A percentile compares a stretch with the other conserved stretches of the same genome.
Conservation (phyloP, 2,113 vertebrate species). For the Amia ocellicauda region DNA sequence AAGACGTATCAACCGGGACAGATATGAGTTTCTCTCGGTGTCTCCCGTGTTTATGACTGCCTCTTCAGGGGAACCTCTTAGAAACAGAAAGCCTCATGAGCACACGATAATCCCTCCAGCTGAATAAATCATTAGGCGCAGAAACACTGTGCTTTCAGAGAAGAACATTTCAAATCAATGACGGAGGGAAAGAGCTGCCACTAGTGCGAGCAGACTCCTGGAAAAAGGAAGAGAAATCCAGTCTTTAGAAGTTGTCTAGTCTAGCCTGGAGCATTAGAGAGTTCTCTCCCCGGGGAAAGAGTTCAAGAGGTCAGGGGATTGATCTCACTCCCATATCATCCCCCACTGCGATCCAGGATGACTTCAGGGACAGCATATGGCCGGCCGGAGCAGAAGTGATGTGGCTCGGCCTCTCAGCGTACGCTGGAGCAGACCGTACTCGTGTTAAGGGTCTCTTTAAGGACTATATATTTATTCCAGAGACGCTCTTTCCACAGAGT, state of each 20-base stretch:
- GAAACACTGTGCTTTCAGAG: not conserved
- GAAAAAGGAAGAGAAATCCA: not conserved
- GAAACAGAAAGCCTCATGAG: not conserved
- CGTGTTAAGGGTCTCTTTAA: too few species aligned
- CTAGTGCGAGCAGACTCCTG: not conserved
- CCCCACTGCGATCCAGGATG: not conserved
- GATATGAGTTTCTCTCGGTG: not conserved
- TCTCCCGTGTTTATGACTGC: not conserved
- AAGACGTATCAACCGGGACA: too few species aligned
- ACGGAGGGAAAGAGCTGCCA: not conserved
- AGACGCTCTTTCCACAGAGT: too few species aligned
- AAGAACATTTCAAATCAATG: not conserved
- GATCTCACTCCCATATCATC: not conserved
- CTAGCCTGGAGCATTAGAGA: not conserved
- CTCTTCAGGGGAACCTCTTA: not conserved
- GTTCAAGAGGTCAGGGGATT: not conserved
- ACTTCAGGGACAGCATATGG: not conserved
- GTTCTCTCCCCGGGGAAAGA: not conserved
- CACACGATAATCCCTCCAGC: not conserved
- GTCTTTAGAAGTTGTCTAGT: not conserved
- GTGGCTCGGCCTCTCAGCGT: too few species aligned
- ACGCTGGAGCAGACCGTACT: too few species aligned
- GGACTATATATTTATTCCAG: too few species aligned
- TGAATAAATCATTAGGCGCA: conserved; percentile 1
- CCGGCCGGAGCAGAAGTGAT: too few species aligned